Conservation (phyloP, 2,888 invertebrate genomes). For the Lamproptera curius region DNA sequence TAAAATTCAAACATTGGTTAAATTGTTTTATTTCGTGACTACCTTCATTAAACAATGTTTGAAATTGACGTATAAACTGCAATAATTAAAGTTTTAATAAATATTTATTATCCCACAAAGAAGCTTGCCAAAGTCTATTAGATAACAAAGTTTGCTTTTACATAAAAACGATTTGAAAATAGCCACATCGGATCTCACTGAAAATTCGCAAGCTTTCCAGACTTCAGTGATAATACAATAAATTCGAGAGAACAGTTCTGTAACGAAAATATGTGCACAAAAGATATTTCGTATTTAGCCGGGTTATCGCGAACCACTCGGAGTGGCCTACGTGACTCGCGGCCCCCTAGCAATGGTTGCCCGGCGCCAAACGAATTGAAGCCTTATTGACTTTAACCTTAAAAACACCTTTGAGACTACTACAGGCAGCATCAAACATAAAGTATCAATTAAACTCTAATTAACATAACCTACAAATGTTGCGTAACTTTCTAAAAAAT, state of each 20-base stretch:
- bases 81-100: no score
- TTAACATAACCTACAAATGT: slow-evolving; percentile 32
- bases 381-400: slow-evolving; percentile 57
- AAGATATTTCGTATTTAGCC: slow-evolving; percentile 40
- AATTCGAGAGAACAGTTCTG: slow-evolving; percentile 27
- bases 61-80: no score
- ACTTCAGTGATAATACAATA: slow-evolving; percentile 27
- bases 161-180: no score
- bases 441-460: slow-evolving; percentile 1
- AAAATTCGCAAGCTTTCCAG: slow-evolving; percentile 19
- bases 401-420: slow-evolving; percentile 17
- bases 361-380: slow-evolving; percentile 69
- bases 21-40: no score
- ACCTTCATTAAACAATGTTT: no score
- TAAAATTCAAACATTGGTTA: no score
- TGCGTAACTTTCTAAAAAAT: slow-evolving; percentile 58
- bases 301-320: slow-evolving; percentile 42
- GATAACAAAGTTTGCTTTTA: no score
- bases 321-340: slow-evolving; percentile 76
- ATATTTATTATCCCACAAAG: no score
- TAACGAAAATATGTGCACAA: slow-evolving; percentile 3
- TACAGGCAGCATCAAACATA: not conserved
- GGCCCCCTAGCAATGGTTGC: slow-evolving; percentile 64
- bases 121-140: no score
- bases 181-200: slow-evolving; percentile 17